These are phyloP conservation scores for Meloidogyne floridensis DNA, from an alignment of 1,140 invertebrate species.

Conservation along the genomic window DNA sequence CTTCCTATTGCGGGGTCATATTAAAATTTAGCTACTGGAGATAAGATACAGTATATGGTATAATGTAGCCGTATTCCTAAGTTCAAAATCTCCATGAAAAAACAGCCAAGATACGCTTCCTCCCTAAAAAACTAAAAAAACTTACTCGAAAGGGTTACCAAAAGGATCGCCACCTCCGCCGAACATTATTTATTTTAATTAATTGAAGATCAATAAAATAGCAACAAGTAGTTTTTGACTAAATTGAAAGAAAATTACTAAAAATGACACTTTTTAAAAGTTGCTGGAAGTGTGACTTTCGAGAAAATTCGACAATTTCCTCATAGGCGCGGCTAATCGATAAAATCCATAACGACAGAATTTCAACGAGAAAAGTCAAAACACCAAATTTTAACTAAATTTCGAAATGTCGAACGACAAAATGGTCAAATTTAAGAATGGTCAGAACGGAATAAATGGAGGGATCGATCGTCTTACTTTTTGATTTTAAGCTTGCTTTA, in stretches of 20 bases:
- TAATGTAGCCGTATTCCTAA: no score
- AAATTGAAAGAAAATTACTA: background rate
- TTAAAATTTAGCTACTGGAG: no score
- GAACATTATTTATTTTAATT: conserved; percentile 15
- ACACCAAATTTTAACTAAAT: background rate
- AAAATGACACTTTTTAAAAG: background rate
- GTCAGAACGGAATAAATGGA: no score
- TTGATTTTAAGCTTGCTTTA: background rate
- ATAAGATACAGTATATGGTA: no score
- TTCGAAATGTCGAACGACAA: background rate
- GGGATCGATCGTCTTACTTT: background rate
- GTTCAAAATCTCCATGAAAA: no score
- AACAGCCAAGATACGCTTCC: no score
- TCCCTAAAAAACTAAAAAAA: conserved; percentile 7
- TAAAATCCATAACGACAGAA: background rate
- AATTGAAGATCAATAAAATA: background rate
- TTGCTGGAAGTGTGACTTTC: no score
- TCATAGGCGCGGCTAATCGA: background rate
- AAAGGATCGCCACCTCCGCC: conserved; percentile 42
- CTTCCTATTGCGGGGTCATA: no score
- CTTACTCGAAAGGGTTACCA: conserved; percentile 45
- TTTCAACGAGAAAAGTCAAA: background rate
- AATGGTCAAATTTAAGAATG: background rate
- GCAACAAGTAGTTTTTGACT: background rate
- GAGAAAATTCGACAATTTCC: conserved; percentile 6